Evolutionary conservation across 2,797 vertebrate species (phyloP), one percentile per base, ranked within the genome.

Genomic region (Acropternis orthonyx): DNA sequence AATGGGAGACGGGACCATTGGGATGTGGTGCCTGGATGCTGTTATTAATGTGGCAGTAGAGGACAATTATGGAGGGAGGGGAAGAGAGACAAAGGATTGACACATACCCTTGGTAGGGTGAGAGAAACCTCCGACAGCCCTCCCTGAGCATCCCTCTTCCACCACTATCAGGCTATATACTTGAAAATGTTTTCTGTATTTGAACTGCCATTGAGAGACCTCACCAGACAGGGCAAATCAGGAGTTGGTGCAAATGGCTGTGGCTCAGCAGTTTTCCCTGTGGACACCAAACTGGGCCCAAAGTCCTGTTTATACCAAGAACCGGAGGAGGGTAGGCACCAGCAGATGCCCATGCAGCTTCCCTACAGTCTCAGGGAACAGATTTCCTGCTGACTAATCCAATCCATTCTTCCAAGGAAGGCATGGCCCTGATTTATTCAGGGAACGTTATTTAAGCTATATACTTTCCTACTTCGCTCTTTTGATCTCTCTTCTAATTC

Each of bases 91-190:
- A 61, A 59, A 66, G 65, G 18, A 72, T 8, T 2, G 2, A 61
- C 22, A n/a, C 7, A 23, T 1, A 21, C 1, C 2, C 9, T n/a
- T 54, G 27, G n/a, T 1, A 7, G 10, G 37, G 23, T 77, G 27
- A 7, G 19, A 77, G 8, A 44, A 56, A 65, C 15, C 24, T 69
- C 46, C 0, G 0, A 65, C 16, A 17, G 26, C 49, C 51, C 14
- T n/a, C 67, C 12, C 6, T 6, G 37, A 78, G 59, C n/a, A 81
- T 28, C 76, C 34, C 37, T 84, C 24, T 76, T 86, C 58, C 37
- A 65, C 54, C 28, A 26, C 12, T 27, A 66, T 58, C 17, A 71
- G 11, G 59, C 28, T 71, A 32, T 14, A 55, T 8, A 61, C 34
- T 95, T 41, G 39, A 52, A 80, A 56, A 62, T 10, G 2, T 67